A percentile compares a stretch with the other conserved stretches of the same genome.
phyloP scores from a whole-genome alignment of 2,888 invertebrate genomes.

The Formica aserva region DNA sequence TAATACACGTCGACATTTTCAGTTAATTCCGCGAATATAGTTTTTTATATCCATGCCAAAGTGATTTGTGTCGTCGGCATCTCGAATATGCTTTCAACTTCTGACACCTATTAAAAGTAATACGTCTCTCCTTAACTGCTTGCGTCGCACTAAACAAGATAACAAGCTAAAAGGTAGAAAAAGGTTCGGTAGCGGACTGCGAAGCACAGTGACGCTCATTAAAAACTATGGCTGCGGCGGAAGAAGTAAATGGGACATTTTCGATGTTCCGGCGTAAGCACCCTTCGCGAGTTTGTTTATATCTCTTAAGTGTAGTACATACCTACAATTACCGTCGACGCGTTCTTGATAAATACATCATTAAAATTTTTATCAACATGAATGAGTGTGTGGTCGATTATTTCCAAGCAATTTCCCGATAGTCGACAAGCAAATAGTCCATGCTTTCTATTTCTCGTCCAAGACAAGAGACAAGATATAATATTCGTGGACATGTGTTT shows the following conservation, averaged over 20 bases:
- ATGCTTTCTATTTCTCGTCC: background rate
- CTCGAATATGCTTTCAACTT: slow-evolving; percentile 47
- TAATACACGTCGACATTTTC: slow-evolving; percentile 4
- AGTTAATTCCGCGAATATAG: slow-evolving; percentile 15
- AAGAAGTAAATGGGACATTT: slow-evolving; percentile 60
- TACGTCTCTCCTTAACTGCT: slow-evolving; percentile 57
- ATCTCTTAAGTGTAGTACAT: background rate
- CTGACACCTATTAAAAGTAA: slow-evolving; percentile 49
- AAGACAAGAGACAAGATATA: slow-evolving; percentile 13
- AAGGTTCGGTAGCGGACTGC: slow-evolving; percentile 43
- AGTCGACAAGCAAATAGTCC: background rate
- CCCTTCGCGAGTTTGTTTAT: slow-evolving; percentile 24
- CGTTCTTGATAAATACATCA: slow-evolving; percentile 1
- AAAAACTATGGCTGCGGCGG: slow-evolving; percentile 67
- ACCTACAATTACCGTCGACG: background rate
- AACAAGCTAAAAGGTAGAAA: slow-evolving; percentile 60
- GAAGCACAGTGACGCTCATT: slow-evolving; percentile 64
- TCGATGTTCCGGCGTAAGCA: slow-evolving; percentile 38
- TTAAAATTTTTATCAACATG: slow-evolving; percentile 18
- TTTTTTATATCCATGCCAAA: background rate
- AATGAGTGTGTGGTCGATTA: background rate
- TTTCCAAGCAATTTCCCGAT: slow-evolving; percentile 20
- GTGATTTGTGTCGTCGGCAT: slow-evolving; percentile 20
- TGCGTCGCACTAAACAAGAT: slow-evolving; percentile 68
- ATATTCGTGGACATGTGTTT: slow-evolving; percentile 12